Conservation (phyloP, 1,140 invertebrate genomes). For the Euglossa dilemma region DNA sequence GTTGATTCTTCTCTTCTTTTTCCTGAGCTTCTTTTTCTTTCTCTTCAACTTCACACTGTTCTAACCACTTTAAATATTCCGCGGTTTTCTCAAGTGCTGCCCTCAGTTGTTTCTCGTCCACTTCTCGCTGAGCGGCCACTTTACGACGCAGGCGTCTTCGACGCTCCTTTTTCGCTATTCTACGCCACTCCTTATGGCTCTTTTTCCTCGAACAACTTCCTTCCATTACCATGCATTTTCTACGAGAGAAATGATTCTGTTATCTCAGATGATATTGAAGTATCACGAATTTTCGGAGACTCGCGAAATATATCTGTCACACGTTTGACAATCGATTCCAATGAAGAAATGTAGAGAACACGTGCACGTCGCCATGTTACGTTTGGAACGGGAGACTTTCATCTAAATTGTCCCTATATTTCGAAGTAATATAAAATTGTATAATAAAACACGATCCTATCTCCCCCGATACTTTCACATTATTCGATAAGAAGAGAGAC, state of each 20-base stretch:
- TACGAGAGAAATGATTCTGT: neutral
- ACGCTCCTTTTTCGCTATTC: slow-evolving; percentile 84
- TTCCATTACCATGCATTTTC: slow-evolving; percentile 50
- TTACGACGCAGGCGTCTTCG: slow-evolving; percentile 82
- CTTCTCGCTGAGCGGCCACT: slow-evolving; percentile 77
- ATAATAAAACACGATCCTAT: neutral
- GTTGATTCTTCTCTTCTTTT: slow-evolving; percentile 79
- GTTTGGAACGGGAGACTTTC: neutral
- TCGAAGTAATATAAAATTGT: neutral
- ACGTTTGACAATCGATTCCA: neutral
- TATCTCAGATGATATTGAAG: neutral
- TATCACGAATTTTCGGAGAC: neutral
- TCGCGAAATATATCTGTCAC: neutral
- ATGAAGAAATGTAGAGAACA: slow-evolving; percentile 3
- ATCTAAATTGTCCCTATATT: neutral
- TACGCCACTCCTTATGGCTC: slow-evolving; percentile 84
- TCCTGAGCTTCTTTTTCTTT: slow-evolving; percentile 78
- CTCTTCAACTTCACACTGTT: slow-evolving; percentile 78
- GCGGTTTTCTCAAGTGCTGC: slow-evolving; percentile 66
- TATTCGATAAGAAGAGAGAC: neutral
- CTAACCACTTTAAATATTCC: slow-evolving; percentile 81
- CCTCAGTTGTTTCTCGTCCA: slow-evolving; percentile 67
- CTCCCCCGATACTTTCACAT: neutral
- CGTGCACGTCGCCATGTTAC: slow-evolving; percentile 56
- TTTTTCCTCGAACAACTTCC: neutral